Conservation (phyloP, 2,888 invertebrate species). For the Fragum sueziense region DNA sequence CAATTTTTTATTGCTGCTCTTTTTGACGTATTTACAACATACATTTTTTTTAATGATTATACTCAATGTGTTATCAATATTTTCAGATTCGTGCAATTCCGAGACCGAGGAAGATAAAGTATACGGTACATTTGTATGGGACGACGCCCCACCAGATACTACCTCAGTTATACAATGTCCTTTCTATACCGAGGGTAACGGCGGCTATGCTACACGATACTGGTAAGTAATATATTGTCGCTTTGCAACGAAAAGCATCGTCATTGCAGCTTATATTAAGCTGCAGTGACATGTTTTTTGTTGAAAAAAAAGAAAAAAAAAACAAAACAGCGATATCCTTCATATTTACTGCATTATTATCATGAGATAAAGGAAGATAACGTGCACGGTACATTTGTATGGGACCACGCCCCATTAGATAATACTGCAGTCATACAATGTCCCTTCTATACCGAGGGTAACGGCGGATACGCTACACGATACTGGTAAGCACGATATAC, state of each 20-base stretch:
- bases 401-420: not conserved
- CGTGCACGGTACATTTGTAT: not conserved
- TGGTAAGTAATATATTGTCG: conserved; percentile 1
- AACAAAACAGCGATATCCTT: too few relatives aligned
- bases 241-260: too few relatives aligned
- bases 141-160: not conserved
- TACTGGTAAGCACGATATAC: not conserved
- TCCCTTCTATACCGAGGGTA: not conserved
- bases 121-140: not conserved
- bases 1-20: too few relatives aligned
- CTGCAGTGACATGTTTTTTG: too few relatives aligned
- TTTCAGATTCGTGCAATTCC: not conserved
- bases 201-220: not conserved
- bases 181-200: not conserved
- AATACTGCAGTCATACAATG: not conserved
- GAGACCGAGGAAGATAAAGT: not conserved
- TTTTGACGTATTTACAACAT: too few relatives aligned
- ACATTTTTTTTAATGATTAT: too few relatives aligned
- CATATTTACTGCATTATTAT: too few relatives aligned
- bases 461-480: not conserved
- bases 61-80: not conserved
- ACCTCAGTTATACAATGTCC: not conserved
- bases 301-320: too few relatives aligned
- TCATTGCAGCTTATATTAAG: too few relatives aligned
- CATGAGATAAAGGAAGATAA: not conserved